Conservation (phyloP, 2,797 vertebrate species). For the Nannoperca obscura region DNA sequence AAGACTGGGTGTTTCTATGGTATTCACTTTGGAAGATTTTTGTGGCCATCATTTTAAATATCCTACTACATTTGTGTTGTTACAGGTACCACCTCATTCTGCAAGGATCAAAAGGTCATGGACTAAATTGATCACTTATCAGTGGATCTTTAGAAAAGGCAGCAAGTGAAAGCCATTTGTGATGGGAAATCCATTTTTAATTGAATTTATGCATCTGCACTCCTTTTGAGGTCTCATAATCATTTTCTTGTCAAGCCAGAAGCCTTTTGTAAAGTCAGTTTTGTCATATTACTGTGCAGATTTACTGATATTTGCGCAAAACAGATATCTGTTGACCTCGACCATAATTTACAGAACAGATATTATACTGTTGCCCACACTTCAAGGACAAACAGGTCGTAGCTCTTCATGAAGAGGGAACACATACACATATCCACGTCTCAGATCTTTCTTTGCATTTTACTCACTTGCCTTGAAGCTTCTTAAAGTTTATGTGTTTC, state of each 20-base stretch:
- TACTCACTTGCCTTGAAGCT: constrained; percentile 42
- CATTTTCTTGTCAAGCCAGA: constrained; percentile 8
- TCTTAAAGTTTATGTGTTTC: constrained; percentile 50
- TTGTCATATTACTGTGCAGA: constrained; percentile 6
- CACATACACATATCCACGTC: constrained; percentile 20
- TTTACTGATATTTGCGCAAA: constrained; percentile 20
- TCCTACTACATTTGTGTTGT: constrained; percentile 22
- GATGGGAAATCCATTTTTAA: constrained; percentile 78
- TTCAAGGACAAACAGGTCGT: constrained; percentile 38
- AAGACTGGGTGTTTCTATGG: background rate
- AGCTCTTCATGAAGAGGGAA: constrained; percentile 24
- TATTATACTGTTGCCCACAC: constrained; percentile 23
- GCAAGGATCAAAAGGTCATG: constrained; percentile 58
- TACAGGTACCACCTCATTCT: constrained; percentile 34
- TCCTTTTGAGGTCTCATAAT: constrained; percentile 25
- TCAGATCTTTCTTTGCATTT: constrained; percentile 41
- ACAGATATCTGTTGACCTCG: constrained; percentile 3
- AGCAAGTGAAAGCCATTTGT: constrained; percentile 59
- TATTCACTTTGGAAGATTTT: constrained; percentile 32
- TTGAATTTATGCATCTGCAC: constrained; percentile 68
- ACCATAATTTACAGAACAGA: constrained; percentile 38
- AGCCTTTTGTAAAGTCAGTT: constrained; percentile 4
- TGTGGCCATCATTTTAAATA: constrained; percentile 30
- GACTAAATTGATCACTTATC: constrained; percentile 69
- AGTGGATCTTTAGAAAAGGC: constrained; percentile 64